These are phyloP conservation scores for Neelides sp. DNA, from an alignment of 1,140 invertebrate genomes.

Conservation along the genomic window DNA sequence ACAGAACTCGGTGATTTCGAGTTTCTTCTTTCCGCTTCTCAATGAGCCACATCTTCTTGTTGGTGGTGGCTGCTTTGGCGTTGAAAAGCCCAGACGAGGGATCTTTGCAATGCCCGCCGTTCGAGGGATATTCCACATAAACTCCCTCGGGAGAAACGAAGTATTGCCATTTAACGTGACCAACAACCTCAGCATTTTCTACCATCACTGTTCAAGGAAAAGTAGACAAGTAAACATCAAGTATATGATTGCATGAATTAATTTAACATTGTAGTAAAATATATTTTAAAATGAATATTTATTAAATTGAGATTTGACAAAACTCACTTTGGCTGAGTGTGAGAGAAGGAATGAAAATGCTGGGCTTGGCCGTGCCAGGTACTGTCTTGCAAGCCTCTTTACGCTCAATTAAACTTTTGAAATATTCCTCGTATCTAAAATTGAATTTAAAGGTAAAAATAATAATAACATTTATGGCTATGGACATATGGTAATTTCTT, in stretches of 20 bases:
- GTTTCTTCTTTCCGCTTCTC: slow-evolving; percentile 18
- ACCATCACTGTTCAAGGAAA: slow-evolving; percentile 43
- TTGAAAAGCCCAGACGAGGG: slow-evolving; percentile 25
- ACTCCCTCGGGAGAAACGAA: slow-evolving; percentile 41
- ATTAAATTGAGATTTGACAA: neutral
- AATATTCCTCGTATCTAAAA: slow-evolving; percentile 16
- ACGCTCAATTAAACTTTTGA: slow-evolving; percentile 5
- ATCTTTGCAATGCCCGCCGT: slow-evolving; percentile 31
- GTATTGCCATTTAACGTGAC: slow-evolving; percentile 45
- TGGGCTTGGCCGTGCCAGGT: slow-evolving; percentile 4
- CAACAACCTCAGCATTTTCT: slow-evolving; percentile 37
- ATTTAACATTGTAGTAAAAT: neutral
- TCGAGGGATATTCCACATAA: slow-evolving; percentile 42
- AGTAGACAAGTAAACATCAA: slow-evolving; percentile 29
- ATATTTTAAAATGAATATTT: neutral
- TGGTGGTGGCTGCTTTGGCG: slow-evolving; percentile 16
- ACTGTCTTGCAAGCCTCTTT: slow-evolving; percentile 15
- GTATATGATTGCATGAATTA: neutral
- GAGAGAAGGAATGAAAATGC: slow-evolving; percentile 10
- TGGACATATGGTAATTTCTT: neutral
- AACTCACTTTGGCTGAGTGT: slow-evolving; percentile 12
- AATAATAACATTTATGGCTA: neutral
- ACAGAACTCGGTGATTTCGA: slow-evolving; percentile 20
- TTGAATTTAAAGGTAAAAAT: neutral
- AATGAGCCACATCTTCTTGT: slow-evolving; percentile 21